Percentiles rank a stretch among this genome's conserved stretches.
Evolutionary conservation across 1,140 invertebrate genomes (phyloP).

Genomic region (Aethina tumida): DNA sequence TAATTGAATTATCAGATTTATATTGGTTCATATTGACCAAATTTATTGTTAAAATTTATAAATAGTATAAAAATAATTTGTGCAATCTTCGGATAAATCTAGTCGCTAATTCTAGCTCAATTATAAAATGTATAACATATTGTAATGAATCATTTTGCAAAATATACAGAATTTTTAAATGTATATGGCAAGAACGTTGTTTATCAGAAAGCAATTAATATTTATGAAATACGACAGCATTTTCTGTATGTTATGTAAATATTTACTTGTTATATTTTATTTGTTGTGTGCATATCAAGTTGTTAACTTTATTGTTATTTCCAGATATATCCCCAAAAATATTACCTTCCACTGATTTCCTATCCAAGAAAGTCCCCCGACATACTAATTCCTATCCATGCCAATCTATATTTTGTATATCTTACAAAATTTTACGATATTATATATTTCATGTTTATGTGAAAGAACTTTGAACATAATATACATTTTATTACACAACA

Average conservation of each 20-base stretch:
- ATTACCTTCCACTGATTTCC: slow-evolving; percentile 23
- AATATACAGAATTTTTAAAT: slow-evolving; percentile 4
- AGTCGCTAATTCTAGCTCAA: no score
- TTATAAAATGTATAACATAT: background rate
- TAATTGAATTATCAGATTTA: no score
- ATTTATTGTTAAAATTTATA: no score
- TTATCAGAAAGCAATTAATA: slow-evolving; percentile 4
- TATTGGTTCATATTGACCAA: no score
- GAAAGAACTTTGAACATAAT: slow-evolving; percentile 1
- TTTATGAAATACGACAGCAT: background rate
- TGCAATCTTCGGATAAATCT: no score
- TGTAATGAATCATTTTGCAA: background rate
- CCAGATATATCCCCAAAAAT: slow-evolving; percentile 31
- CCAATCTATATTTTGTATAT: background rate
- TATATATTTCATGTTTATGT: slow-evolving; percentile 7
- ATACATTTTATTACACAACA: slow-evolving; percentile 5
- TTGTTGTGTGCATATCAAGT: slow-evolving; percentile 6
- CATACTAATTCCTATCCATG: background rate
- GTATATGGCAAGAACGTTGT: slow-evolving; percentile 2
- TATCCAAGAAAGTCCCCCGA: no score
- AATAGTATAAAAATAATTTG: no score
- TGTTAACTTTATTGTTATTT: slow-evolving; percentile 14
- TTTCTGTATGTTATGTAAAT: background rate
- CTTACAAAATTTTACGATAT: no score
- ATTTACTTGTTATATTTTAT: slow-evolving; percentile 2